These are phyloP conservation scores for Zapus hudsonius DNA, from an alignment of 2,113 vertebrate species.

Conservation along the genomic window DNA sequence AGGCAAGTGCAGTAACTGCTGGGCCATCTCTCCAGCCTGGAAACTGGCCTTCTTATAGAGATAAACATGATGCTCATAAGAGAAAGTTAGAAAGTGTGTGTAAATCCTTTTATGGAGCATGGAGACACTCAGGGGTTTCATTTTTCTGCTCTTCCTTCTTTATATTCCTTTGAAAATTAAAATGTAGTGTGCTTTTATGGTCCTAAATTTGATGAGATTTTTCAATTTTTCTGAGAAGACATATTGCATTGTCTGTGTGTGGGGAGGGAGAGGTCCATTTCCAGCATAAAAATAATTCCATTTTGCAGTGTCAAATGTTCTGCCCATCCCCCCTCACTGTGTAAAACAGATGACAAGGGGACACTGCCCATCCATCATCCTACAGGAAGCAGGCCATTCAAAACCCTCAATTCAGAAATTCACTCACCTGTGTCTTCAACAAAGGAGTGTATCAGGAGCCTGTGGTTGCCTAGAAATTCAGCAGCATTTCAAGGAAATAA, in stretches of 20 bases:
- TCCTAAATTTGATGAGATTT: conserved; percentile 4
- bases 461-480: conserved; percentile 9
- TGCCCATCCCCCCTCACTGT: background rate
- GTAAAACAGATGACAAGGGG: fast-evolving
- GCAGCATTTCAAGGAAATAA: conserved; percentile 1
- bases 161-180: background rate
- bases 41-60: background rate
- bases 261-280: background rate
- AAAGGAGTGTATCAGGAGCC: background rate
- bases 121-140: background rate
- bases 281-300: conserved; percentile 2
- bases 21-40: background rate
- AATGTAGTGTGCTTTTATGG: background rate
- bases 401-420: background rate
- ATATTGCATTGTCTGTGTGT: background rate
- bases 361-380: background rate
- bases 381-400: background rate
- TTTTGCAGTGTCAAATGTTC: background rate
- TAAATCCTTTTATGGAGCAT: background rate
- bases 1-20: too few relatives aligned
- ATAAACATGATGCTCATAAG: background rate
- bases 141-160: background rate
- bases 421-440: background rate
- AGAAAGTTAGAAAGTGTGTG: background rate
- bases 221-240: background rate